These are phyloP conservation scores for Rattus rattus DNA, from an alignment of 2,113 vertebrate species.

Conservation along the genomic window DNA sequence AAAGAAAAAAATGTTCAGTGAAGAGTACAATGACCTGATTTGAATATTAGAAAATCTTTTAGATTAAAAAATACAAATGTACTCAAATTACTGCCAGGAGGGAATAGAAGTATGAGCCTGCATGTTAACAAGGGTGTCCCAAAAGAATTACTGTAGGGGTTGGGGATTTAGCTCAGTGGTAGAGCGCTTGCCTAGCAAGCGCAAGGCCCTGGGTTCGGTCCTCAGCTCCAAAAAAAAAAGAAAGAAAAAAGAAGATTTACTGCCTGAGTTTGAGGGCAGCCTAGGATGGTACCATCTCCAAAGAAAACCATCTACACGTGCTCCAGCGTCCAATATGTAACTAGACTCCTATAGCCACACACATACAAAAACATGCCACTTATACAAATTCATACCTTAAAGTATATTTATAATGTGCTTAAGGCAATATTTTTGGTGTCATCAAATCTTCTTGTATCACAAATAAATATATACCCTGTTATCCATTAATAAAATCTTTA, in stretches of 20 bases:
- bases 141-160: neutral
- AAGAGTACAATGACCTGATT: conserved; percentile 18
- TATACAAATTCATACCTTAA: conserved; percentile 14
- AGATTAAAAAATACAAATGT: conserved; percentile 15
- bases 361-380: neutral
- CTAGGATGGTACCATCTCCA: neutral
- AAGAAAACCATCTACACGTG: neutral
- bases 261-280: neutral
- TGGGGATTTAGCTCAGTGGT: too few relatives aligned
- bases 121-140: neutral
- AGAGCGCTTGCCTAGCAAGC: too few relatives aligned
- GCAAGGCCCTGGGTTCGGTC: too few relatives aligned
- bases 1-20: neutral
- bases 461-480: conserved; percentile 24
- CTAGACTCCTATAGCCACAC: neutral
- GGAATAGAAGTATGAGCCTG: neutral
- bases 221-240: too few relatives aligned
- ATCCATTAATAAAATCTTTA: conserved; percentile 52
- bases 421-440: conserved; percentile 34
- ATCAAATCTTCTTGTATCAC: conserved; percentile 37
- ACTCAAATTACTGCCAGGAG: neutral
- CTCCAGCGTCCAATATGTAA: neutral
- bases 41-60: neutral
- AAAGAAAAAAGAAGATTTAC: too few relatives aligned
- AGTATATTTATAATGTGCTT: conserved; percentile 15